Percentiles rank a stretch among this genome's conserved stretches.
Conservation (phyloP, 2,797 vertebrate species). For the Alcedo atthis region DNA sequence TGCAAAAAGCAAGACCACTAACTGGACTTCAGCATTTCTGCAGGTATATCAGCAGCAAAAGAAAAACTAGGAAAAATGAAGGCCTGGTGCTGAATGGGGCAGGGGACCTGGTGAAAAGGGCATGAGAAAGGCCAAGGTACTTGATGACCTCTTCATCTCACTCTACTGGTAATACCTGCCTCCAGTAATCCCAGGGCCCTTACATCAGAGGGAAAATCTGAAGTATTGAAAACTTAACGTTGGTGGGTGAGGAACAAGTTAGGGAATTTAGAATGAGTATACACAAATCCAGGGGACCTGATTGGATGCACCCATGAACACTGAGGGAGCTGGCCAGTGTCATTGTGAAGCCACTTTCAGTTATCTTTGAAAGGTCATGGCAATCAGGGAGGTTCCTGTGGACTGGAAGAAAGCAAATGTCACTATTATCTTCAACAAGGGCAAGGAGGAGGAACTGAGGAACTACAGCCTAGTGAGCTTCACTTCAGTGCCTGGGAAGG, state of each 20-base stretch:
- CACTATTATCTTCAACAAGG: not conserved
- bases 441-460: not conserved
- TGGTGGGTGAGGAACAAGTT: not conserved
- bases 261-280: not conserved
- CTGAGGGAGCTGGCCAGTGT: not conserved
- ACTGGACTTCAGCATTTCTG: not conserved
- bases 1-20: not conserved
- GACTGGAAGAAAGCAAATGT: not conserved
- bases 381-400: not conserved
- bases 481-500: not conserved
- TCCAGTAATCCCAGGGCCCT: not conserved
- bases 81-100: not conserved
- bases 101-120: not conserved
- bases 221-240: not conserved
- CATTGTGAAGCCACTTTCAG: not conserved
- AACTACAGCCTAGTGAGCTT: not conserved
- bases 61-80: not conserved
- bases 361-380: not conserved
- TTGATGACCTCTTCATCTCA: not conserved
- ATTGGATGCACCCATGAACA: not conserved
- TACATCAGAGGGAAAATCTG: not conserved
- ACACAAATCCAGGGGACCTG: not conserved
- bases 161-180: not conserved
- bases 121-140: not conserved
- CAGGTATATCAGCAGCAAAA: not conserved